phyloP scores from a whole-genome alignment of 2,888 invertebrate species.

The Muscina levida region DNA sequence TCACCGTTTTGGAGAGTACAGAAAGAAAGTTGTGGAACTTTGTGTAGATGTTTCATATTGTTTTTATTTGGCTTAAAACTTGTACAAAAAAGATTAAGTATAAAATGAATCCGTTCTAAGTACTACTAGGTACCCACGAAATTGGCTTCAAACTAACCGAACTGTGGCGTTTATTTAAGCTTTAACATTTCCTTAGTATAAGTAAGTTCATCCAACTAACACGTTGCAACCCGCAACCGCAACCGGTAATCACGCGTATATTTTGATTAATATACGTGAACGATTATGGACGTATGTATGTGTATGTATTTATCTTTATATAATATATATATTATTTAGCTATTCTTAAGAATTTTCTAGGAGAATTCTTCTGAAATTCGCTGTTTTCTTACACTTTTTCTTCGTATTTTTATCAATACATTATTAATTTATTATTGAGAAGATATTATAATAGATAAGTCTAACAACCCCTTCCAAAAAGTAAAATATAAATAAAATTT shows the following conservation, averaged over 20 bases:
- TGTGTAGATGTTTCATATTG: not conserved
- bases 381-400: slow-evolving; percentile 30
- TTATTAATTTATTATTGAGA: slow-evolving; percentile 35
- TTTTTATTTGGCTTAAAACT: slow-evolving; percentile 14
- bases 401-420: slow-evolving; percentile 34
- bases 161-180: slow-evolving; percentile 31
- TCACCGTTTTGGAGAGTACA: not conserved
- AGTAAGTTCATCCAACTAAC: not conserved
- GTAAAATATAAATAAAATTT: slow-evolving; percentile 6
- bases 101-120: slow-evolving; percentile 6
- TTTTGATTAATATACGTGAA: slow-evolving; percentile 57
- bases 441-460: not conserved
- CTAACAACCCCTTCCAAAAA: slow-evolving; percentile 34
- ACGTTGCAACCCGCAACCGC: not conserved
- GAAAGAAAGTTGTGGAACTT: slow-evolving; percentile 11
- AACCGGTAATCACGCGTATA: slow-evolving; percentile 59
- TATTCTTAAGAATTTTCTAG: slow-evolving; percentile 40
- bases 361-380: slow-evolving; percentile 37
- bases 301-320: slow-evolving; percentile 26
- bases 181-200: slow-evolving; percentile 41
- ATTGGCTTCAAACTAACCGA: not conserved
- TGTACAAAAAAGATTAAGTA: slow-evolving; percentile 56
- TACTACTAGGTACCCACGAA: not conserved
- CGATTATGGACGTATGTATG: slow-evolving; percentile 36
- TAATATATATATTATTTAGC: slow-evolving; percentile 54